These are phyloP conservation scores for Ophion ellenae DNA, from an alignment of 2,888 invertebrate species.

Conservation along the genomic window DNA sequence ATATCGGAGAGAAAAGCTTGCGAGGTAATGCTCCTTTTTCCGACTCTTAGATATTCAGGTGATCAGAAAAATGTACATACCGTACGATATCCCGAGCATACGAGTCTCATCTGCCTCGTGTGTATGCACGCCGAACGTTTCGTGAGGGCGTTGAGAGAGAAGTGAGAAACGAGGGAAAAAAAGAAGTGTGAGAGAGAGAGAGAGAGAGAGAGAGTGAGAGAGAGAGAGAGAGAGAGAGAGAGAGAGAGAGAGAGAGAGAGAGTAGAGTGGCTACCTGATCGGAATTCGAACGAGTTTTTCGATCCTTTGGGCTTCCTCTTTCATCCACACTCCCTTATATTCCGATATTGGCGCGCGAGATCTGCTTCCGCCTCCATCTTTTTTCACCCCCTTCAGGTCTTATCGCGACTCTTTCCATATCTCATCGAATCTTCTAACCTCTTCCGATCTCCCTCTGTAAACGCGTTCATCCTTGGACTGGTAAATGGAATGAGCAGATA, in stretches of 20 bases:
- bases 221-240: no score
- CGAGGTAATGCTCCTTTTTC: slow-evolving; percentile 28
- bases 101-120: slow-evolving; percentile 33
- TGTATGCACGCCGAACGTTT: slow-evolving; percentile 29
- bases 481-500: slow-evolving; percentile 30
- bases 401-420: slow-evolving; percentile 30
- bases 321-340: slow-evolving; percentile 52
- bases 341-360: slow-evolving; percentile 55
- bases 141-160: slow-evolving; percentile 35
- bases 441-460: not conserved
- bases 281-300: slow-evolving; percentile 65
- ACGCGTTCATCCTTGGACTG: not conserved
- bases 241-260: slow-evolving; percentile 58
- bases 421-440: slow-evolving; percentile 8
- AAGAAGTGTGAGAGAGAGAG: not conserved
- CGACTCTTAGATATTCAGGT: slow-evolving; percentile 32
- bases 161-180: slow-evolving; percentile 58
- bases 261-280: slow-evolving; percentile 69
- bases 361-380: slow-evolving; percentile 55
- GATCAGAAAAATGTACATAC: slow-evolving; percentile 35
- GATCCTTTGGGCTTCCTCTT: slow-evolving; percentile 52
- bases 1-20: slow-evolving; percentile 20
- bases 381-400: slow-evolving; percentile 46
- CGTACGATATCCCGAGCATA: slow-evolving; percentile 46
- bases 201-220: no score